Conservation (phyloP, 2,888 invertebrate species). For the Callimorpha dominula region DNA sequence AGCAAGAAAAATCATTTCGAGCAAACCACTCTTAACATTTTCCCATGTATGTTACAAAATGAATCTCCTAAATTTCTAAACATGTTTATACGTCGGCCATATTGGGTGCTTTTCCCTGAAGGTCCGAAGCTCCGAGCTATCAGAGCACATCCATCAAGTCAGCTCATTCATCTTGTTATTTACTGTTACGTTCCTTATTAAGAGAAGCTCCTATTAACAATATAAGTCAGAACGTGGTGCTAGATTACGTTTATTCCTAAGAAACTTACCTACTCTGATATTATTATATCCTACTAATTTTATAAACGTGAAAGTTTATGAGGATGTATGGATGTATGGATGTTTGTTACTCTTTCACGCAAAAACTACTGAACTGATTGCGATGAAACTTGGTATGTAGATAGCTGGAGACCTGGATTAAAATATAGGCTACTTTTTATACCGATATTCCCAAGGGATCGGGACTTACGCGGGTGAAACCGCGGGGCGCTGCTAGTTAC, state of each 20-base stretch:
- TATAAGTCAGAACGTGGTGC: not conserved
- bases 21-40: not conserved
- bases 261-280: not conserved
- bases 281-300: too few relatives aligned
- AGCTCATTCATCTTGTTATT: conserved; percentile 25
- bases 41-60: not conserved
- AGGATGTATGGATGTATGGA: too few relatives aligned
- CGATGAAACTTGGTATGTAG: too few relatives aligned
- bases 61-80: not conserved
- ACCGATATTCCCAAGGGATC: too few relatives aligned
- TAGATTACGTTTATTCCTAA: not conserved
- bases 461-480: too few relatives aligned
- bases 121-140: conserved; percentile 21
- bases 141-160: conserved; percentile 27
- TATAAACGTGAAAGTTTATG: too few relatives aligned
- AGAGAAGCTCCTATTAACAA: conserved; percentile 5
- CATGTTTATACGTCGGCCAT: not conserved
- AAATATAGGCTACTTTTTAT: too few relatives aligned
- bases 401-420: too few relatives aligned
- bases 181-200: conserved; percentile 18
- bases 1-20: not conserved
- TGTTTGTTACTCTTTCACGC: too few relatives aligned
- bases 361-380: too few relatives aligned
- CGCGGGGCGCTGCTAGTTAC: too few relatives aligned
- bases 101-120: not conserved